Conservation (phyloP, 1,140 invertebrate genomes). For the Drosophila varians region DNA sequence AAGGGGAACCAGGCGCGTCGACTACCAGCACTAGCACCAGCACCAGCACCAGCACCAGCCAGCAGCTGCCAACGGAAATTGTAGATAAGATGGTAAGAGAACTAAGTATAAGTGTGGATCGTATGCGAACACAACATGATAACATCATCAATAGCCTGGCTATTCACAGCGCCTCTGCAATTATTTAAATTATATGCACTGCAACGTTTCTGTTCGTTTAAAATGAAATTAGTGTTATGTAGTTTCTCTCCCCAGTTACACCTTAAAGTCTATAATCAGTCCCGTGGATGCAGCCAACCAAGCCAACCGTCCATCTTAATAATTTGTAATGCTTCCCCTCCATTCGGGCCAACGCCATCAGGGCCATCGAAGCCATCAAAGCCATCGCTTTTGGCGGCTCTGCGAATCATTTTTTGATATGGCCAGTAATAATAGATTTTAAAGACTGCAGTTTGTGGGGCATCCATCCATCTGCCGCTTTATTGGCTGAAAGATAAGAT, state of each 20-base stretch:
- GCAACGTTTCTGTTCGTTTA: slow-evolving; percentile 70
- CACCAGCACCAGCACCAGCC: too few relatives aligned
- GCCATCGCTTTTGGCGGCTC: slow-evolving; percentile 40
- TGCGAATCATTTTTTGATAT: slow-evolving; percentile 67
- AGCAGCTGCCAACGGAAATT: slow-evolving; percentile 74
- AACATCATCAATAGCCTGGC: slow-evolving; percentile 73
- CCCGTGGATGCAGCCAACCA: slow-evolving; percentile 30
- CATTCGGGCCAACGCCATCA: slow-evolving; percentile 41
- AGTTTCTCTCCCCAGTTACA: slow-evolving; percentile 40
- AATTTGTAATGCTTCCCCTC: slow-evolving; percentile 24
- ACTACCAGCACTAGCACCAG: too few relatives aligned
- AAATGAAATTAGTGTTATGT: slow-evolving; percentile 79
- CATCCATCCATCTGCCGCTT: slow-evolving; percentile 55
- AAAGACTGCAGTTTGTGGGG: slow-evolving; percentile 2
- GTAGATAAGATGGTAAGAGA: slow-evolving; percentile 67
- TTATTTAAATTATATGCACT: slow-evolving; percentile 74
- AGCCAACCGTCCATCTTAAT: slow-evolving; percentile 17
- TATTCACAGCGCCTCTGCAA: slow-evolving; percentile 51
- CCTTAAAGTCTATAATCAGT: slow-evolving; percentile 58
- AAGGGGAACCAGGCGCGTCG: slow-evolving; percentile 48
- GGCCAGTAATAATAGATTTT: slow-evolving; percentile 61
- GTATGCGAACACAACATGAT: slow-evolving; percentile 58
- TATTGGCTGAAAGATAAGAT: slow-evolving; percentile 54
- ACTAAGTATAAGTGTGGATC: slow-evolving; percentile 43
- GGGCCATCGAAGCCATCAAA: slow-evolving; percentile 20